A percentile compares a stretch with the other conserved stretches of the same genome.
phyloP scores from a whole-genome alignment of 2,113 vertebrate species.

The Austrofundulus limnaeus region DNA sequence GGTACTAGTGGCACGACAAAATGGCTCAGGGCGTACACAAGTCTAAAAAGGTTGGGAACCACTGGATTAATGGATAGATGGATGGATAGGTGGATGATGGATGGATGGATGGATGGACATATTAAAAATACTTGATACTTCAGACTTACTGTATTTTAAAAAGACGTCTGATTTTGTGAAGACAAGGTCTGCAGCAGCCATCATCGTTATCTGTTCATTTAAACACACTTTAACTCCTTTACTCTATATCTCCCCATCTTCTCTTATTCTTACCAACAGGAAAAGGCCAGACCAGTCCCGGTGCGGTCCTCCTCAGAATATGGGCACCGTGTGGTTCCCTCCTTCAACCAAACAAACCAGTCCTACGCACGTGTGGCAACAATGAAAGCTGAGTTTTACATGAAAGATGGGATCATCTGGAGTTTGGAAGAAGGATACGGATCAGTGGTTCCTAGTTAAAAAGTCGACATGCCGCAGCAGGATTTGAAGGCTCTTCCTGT shows the following conservation, averaged over 20 bases:
- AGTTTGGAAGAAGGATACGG: slow-evolving; percentile 73
- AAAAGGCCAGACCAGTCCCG: slow-evolving; percentile 64
- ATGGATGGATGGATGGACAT: too few species aligned
- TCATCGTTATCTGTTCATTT: too few species aligned
- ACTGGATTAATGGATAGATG: too few species aligned
- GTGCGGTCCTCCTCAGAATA: slow-evolving; percentile 73
- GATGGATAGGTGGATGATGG: too few species aligned
- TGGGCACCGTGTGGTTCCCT: slow-evolving; percentile 43
- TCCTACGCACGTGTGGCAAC: slow-evolving; percentile 49
- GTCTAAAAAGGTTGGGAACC: too few species aligned
- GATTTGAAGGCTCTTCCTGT: neutral
- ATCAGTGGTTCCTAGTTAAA: slow-evolving; percentile 64
- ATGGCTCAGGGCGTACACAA: too few species aligned
- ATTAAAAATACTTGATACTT: too few species aligned
- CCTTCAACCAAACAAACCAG: slow-evolving; percentile 17
- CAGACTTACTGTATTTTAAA: too few species aligned
- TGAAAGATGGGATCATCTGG: slow-evolving; percentile 74
- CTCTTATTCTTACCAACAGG: slow-evolving; percentile 59
- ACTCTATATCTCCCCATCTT: neutral
- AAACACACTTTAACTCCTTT: neutral
- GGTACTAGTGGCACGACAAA: too few species aligned
- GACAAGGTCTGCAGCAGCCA: too few species aligned
- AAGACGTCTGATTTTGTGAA: too few species aligned
- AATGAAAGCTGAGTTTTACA: slow-evolving; percentile 69
- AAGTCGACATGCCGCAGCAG: neutral